Evolutionary conservation across 2,113 vertebrate genomes (phyloP), one percentile per base, ranked within the genome.

Genomic region (Rissa tridactyla): DNA sequence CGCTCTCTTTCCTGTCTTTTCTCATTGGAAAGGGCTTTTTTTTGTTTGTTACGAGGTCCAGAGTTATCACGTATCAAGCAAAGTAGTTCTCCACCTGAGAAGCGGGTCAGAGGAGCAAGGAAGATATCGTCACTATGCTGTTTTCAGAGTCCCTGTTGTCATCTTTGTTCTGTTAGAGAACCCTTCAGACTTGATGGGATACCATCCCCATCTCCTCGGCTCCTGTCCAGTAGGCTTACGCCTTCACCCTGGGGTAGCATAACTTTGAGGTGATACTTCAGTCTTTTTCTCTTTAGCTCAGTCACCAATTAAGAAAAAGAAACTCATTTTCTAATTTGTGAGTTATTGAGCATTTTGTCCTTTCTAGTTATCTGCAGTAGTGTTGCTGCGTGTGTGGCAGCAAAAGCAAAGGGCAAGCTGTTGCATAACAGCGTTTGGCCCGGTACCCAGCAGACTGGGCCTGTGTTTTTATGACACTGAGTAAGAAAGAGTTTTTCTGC

Each of bases 21-120:
- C n/a, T 36, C 2, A 0, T 46, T 29, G 26, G 73, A 62, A 66
- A 57, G 51, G 32, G n/a, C 3, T 16, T 11, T 5, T 10, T 54
- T 62, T 62, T 60, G 49, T 60, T 60, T 60, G 22, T 65, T 70
- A 55, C 0, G 2, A 88, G 44, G 19, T 20, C 25, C n/a, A 44
- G 51, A 26, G 49, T 79, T 51, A 20, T 17, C 1, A 0, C 0
- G 0, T 34, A 7, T 68, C 36, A 15, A 57, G 38, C 62, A 66
- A 46, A 61, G 52, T 36, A 76, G 17, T 68, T 69, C 25, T 27
- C 14, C 25, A 57, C 29, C n/a, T n/a, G 22, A 34, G 42, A 34
- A 75, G 20, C 22, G 42, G 55, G 27, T 65, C 30, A 54, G 66
- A 72, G 46, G 36, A 69, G 30, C 38, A 49, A 52, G 42, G 75